phyloP scores from a whole-genome alignment of 1,140 invertebrate species.

The Idris sp. region DNA sequence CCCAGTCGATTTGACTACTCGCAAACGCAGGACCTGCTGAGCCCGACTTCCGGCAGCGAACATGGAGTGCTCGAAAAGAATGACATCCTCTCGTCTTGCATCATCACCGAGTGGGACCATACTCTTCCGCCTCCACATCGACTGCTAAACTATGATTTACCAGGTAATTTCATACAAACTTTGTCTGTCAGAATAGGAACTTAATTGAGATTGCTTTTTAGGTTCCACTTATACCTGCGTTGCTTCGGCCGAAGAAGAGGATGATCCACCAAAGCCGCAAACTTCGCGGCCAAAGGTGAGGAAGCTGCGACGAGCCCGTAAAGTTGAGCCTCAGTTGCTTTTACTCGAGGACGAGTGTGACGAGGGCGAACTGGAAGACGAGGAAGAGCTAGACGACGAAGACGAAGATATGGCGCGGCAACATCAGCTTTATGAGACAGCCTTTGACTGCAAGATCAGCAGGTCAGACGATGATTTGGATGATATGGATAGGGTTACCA shows the following conservation, averaged over 20 bases:
- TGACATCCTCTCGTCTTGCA: slow-evolving; percentile 73
- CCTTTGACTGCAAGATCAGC: slow-evolving; percentile 91
- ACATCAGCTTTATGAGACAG: slow-evolving; percentile 90
- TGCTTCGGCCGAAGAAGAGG: slow-evolving; percentile 80
- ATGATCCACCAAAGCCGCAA: slow-evolving; percentile 77
- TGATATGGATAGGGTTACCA: slow-evolving; percentile 87
- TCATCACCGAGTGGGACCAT: slow-evolving; percentile 77
- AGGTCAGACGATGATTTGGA: slow-evolving; percentile 90
- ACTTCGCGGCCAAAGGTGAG: slow-evolving; percentile 75
- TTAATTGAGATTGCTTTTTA: slow-evolving; percentile 11
- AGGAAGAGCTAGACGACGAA: slow-evolving; percentile 71
- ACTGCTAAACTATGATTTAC: slow-evolving; percentile 73
- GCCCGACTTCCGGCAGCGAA: slow-evolving; percentile 70
- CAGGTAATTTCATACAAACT: no score
- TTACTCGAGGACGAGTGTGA: slow-evolving; percentile 72
- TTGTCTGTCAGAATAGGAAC: no score
- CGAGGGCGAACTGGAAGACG: slow-evolving; percentile 69
- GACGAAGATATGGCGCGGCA: slow-evolving; percentile 83
- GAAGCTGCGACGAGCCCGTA: slow-evolving; percentile 76
- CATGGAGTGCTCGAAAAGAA: slow-evolving; percentile 66
- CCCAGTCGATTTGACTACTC: slow-evolving; percentile 57
- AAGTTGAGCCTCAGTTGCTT: slow-evolving; percentile 71
- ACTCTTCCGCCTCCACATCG: slow-evolving; percentile 77
- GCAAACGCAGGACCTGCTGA: slow-evolving; percentile 63
- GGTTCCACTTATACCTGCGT: slow-evolving; percentile 83